Base-by-base conservation (phyloP, 2,797 vertebrate species). In the Silurus lanzhouensis region DNA sequence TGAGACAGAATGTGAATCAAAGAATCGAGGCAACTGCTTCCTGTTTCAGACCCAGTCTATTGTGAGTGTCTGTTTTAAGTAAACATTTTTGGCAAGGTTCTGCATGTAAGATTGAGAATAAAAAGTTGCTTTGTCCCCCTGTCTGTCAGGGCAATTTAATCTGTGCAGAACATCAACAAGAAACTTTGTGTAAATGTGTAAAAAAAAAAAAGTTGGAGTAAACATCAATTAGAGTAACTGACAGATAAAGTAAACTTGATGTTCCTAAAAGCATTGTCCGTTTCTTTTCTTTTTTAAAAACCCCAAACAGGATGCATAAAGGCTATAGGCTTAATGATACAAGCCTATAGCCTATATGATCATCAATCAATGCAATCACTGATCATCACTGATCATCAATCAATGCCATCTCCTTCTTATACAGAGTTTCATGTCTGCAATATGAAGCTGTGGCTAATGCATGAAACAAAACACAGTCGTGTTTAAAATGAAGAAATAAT, bases 81-180 rank as follows among this genome's bases (percentile, higher is more conserved):
- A 74, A 20, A 46, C 0, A 2, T 7, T 52, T 74, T 15, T 58
- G 17, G 27, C 13, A 61, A 2, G 3, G 9, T 64, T 25, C n/a
- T 84, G 55, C 83, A 77, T 8, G 25, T 58, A 76, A 52, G 60
- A 67, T 55, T 57, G n/a, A 66, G 44, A 19, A 52, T 55, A 9
- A 61, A 76, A 48, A 25, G 52, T 38, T 46, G 8, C 25, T 84
- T 55, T 46, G 63, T 60, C 19, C 6, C 12, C 0, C 22, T 57
- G n/a, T 76, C 60, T 76, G 61, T 52, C 72, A 76, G 31, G n/a
- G 10, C 44, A 74, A n/a, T 52, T 48, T 61, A 17, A 38, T 5
- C 15, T 1, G 55, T 46, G 67, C 7, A 20, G 68, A 46, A 20
- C 8, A 20, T 46, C 38, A 46, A 46, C 19, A 48, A 38, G 46